Evolutionary conservation across 2,888 invertebrate species (phyloP), one percentile per base, ranked within the genome.

Genomic region (Lissocephala sabroskyi): DNA sequence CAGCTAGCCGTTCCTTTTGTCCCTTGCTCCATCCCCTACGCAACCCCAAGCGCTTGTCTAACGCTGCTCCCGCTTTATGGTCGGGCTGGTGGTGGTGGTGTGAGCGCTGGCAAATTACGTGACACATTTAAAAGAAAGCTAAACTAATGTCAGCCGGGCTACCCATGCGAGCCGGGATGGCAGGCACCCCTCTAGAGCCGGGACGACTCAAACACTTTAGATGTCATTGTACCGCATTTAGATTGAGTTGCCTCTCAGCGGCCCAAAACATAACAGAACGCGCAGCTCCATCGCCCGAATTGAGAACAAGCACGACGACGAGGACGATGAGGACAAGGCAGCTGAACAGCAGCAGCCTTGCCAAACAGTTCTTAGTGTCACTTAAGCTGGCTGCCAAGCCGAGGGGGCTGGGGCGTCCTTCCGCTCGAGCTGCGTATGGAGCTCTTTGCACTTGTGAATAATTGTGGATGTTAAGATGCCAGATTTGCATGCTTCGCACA

Each of bases 141-240:
- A 65, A 66, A 78, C 76, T 71, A 70, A 70, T 70, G 64, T 62
- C 55, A 56, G 41, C 50, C 35, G 46, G 50, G 56, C 49, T 16
- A 14, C 6, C 11, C 7, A 16, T 13, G 33, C 26, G 16, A 23
- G 11, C 17, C n/a, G 11, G 41, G 39, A 23, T 1, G 40, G 16
- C 19, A 17, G 23, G 37, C n/a, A n/a, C n/a, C n/a, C n/a, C n/a
- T n/a, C n/a, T n/a, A n/a, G n/a, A n/a, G 23, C 23, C 7, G 23
- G 23, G 7, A 23, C 56, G 57, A 66, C 56, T 65, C 60, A 73
- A 65, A 64, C 73, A 79, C 73, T 73, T 79, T 63, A 79, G 73
- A 77, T 73, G 73, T 73, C 73, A 79, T 73, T 73, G 73, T 73
- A 73, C 73, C 73, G 79, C 78, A 79, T 79, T 79, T 77, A 77